Evolutionary conservation across 2,888 invertebrate genomes (phyloP).

Genomic region (Ctenicera cuprea): DNA sequence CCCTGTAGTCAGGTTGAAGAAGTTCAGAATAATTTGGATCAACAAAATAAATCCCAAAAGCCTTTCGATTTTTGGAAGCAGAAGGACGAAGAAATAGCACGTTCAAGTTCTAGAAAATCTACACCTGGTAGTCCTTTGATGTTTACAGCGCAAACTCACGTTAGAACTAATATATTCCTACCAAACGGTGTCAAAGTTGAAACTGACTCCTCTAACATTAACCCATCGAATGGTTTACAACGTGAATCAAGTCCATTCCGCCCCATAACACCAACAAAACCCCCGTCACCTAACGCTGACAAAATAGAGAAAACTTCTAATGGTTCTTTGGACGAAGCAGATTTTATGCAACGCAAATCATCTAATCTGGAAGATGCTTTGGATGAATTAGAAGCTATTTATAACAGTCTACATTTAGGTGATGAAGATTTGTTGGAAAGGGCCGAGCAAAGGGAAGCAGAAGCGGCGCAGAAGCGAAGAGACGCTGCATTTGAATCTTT

Average conservation of each 20-base stretch:
- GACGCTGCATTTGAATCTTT: slow-evolving; percentile 61
- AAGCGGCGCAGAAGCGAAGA: slow-evolving; percentile 65
- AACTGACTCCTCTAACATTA: slow-evolving; percentile 49
- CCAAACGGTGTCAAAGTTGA: slow-evolving; percentile 62
- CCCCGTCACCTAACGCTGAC: background rate
- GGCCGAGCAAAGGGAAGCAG: slow-evolving; percentile 82
- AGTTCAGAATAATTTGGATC: background rate
- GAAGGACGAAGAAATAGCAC: slow-evolving; percentile 73
- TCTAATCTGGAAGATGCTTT: slow-evolving; percentile 91
- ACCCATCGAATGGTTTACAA: background rate
- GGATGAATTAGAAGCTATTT: slow-evolving; percentile 93
- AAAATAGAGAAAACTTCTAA: background rate
- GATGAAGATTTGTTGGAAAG: slow-evolving; percentile 89
- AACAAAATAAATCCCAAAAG: slow-evolving; percentile 67
- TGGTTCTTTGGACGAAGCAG: slow-evolving; percentile 1
- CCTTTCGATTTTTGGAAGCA: slow-evolving; percentile 81
- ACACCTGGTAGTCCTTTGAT: slow-evolving; percentile 66
- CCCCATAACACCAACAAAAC: slow-evolving; percentile 50
- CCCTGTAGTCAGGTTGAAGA: slow-evolving; percentile 54
- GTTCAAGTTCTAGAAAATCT: slow-evolving; percentile 54
- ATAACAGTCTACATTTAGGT: slow-evolving; percentile 89
- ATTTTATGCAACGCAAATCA: slow-evolving; percentile 73
- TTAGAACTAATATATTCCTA: slow-evolving; percentile 68
- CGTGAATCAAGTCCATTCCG: slow-evolving; percentile 53
- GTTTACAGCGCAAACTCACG: slow-evolving; percentile 68